Conservation (phyloP, 2,113 vertebrate species). For the Dolichotis patagonum region DNA sequence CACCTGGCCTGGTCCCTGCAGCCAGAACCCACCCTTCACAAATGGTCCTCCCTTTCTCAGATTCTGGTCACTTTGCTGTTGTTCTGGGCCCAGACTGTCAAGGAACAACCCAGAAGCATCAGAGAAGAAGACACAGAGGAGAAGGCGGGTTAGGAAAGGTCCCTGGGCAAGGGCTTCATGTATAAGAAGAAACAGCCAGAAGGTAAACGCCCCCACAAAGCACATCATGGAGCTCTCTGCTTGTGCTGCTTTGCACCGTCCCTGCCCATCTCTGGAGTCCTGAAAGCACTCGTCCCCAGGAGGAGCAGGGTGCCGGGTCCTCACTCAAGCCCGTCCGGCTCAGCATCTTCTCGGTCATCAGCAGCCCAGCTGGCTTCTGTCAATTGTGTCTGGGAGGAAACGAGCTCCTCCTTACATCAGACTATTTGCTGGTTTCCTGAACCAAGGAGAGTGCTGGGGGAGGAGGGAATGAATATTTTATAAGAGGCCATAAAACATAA, state of each 20-base stretch:
- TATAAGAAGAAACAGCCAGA: not conserved
- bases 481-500: constrained; percentile 76
- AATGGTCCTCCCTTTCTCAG: no score
- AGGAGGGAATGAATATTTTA: constrained; percentile 79
- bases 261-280: not conserved
- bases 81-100: not conserved
- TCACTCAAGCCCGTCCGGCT: not conserved
- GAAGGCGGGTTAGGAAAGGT: not conserved
- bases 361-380: constrained; percentile 19
- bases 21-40: not conserved
- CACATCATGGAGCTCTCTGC: accelerated
- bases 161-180: not conserved
- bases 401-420: constrained; percentile 13
- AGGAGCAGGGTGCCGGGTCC: accelerated
- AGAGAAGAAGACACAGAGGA: not conserved
- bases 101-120: not conserved
- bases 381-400: constrained; percentile 53
- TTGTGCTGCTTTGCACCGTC: accelerated
- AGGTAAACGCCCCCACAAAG: not conserved
- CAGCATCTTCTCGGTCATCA: not conserved
- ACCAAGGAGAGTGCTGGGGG: not conserved
- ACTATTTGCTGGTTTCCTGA: constrained; percentile 71
- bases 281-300: accelerated
- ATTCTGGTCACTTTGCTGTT: not conserved
- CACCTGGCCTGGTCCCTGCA: not conserved